Evolutionary conservation across 2,888 invertebrate genomes (phyloP).

Genomic region (Parnassius apollo): DNA sequence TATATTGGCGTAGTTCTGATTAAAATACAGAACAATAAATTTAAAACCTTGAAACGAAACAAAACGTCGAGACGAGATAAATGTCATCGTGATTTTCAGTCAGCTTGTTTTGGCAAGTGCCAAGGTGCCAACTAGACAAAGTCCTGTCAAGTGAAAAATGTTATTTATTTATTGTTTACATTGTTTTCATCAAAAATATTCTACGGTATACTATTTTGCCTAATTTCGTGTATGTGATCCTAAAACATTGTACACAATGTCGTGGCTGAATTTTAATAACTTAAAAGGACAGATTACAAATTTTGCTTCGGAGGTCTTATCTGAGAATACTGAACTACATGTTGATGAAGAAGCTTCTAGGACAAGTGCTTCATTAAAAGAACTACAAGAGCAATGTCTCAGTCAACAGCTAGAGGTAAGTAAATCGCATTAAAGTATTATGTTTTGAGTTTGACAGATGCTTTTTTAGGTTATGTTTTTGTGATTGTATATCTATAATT

Average conservation of each 20-base stretch:
- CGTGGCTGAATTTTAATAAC: constrained; percentile 85
- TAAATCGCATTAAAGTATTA: constrained; percentile 29
- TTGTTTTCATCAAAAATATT: constrained; percentile 44
- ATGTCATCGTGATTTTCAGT: constrained; percentile 30
- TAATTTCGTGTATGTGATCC: constrained; percentile 52
- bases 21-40: not conserved
- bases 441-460: constrained; percentile 51
- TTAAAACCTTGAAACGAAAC: constrained; percentile 22
- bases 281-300: constrained; percentile 93
- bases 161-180: constrained; percentile 71
- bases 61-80: constrained; percentile 8
- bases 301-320: constrained; percentile 93
- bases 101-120: constrained; percentile 50
- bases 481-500: constrained; percentile 39
- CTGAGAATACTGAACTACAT: constrained; percentile 84
- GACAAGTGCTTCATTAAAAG: constrained; percentile 56
- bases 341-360: constrained; percentile 42
- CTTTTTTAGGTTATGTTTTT: constrained; percentile 69
- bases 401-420: constrained; percentile 83
- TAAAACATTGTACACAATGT: constrained; percentile 61
- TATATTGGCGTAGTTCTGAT: too few species aligned
- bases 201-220: constrained; percentile 40
- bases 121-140: constrained; percentile 71
- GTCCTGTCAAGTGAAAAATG: constrained; percentile 75
- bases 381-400: constrained; percentile 79